Evolutionary conservation across 2,113 vertebrate species (phyloP).

Genomic region (Ciconia maguari): DNA sequence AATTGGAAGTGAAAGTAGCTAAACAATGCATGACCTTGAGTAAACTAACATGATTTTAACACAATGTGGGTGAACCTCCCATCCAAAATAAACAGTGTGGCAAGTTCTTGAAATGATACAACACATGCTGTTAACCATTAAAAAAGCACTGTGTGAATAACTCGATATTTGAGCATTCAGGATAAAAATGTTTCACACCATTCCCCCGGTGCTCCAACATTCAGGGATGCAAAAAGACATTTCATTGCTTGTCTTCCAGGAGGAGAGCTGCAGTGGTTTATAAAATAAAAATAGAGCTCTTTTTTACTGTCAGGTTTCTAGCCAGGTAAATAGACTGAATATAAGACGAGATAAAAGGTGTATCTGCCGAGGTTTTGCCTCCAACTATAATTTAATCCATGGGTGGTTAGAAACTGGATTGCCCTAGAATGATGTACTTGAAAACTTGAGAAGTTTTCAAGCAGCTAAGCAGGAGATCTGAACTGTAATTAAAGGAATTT

Average conservation of each 20-base stretch:
- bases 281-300: background rate
- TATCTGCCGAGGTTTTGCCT: background rate
- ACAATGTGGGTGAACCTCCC: background rate
- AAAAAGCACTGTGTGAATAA: background rate
- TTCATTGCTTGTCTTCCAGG: background rate
- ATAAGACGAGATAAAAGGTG: background rate
- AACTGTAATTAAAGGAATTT: background rate
- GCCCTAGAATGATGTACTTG: background rate
- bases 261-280: background rate
- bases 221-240: background rate
- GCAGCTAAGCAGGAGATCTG: background rate
- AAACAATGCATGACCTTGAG: slow-evolving; percentile 53
- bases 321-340: background rate
- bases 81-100: slow-evolving; percentile 27
- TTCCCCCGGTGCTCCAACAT: background rate
- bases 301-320: background rate
- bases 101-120: background rate
- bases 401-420: background rate
- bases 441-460: background rate
- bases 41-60: slow-evolving; percentile 30
- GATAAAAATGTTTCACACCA: background rate
- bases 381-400: background rate
- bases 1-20: slow-evolving; percentile 43
- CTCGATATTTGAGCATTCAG: background rate
- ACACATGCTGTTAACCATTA: background rate